Conservation (phyloP, 2,113 vertebrate genomes). For the Bostrychus sinensis region DNA sequence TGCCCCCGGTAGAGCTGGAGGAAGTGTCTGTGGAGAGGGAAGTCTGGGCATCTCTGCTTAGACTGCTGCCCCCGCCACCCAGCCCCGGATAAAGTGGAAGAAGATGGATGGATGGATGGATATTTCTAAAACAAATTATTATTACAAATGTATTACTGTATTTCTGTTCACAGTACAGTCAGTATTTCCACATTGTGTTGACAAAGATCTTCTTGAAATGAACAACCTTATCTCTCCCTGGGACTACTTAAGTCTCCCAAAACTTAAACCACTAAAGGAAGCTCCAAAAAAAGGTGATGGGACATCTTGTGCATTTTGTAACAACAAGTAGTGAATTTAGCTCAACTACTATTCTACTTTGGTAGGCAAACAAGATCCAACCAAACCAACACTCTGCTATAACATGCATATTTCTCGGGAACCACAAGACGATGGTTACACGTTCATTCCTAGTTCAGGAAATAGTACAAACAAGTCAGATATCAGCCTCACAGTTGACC, state of each 20-base stretch:
- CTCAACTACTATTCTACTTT: not conserved
- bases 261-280: constrained; percentile 50
- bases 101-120: too few relatives aligned
- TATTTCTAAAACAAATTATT: too few relatives aligned
- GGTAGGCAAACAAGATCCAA: constrained; percentile 68
- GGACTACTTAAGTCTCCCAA: constrained; percentile 81
- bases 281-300: constrained; percentile 1
- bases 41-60: too few relatives aligned
- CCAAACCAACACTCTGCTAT: constrained; percentile 71
- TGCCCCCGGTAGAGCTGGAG: too few relatives aligned
- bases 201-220: constrained; percentile 82
- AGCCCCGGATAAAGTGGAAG: too few relatives aligned
- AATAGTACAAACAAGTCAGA: constrained; percentile 47
- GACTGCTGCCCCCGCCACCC: too few relatives aligned
- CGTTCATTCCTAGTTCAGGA: constrained; percentile 15
- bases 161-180: constrained; percentile 77
- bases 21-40: too few relatives aligned
- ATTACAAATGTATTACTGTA: too few relatives aligned
- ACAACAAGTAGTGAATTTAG: not conserved
- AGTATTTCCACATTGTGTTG: constrained; percentile 82
- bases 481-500: constrained; percentile 50
- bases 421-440: constrained; percentile 41
- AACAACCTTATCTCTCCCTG: constrained; percentile 85
- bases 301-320: not conserved
- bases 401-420: constrained; percentile 52